Evolutionary conservation across 2,113 vertebrate species (phyloP).

Genomic region (Carettochelys insculpta): DNA sequence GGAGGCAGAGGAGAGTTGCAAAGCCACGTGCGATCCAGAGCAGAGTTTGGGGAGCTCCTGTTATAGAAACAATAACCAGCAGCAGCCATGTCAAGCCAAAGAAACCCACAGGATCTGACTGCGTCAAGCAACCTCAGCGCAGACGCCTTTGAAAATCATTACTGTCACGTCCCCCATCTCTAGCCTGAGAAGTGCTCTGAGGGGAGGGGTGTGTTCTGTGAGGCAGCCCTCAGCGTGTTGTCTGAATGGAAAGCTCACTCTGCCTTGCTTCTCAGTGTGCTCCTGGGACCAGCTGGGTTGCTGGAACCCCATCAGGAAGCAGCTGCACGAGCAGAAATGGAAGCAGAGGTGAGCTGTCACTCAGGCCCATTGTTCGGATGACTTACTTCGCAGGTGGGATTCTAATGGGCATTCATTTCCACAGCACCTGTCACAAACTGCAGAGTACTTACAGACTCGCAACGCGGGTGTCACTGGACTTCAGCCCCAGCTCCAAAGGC

Average conservation of each 20-base stretch:
- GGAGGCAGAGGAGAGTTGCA: too few relatives aligned
- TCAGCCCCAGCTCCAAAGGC: not conserved
- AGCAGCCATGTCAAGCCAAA: too few relatives aligned
- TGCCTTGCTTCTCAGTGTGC: not conserved
- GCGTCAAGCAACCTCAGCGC: not conserved
- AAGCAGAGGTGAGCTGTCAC: not conserved
- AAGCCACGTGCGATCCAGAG: not conserved
- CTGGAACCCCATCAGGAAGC: not conserved
- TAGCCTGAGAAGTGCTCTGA: not conserved
- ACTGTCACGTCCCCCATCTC: not conserved
- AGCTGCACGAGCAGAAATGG: not conserved
- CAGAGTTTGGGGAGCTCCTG: accelerated
- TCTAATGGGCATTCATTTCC: not conserved
- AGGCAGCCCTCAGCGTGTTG: not conserved
- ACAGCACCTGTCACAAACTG: not conserved
- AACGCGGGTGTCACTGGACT: not conserved
- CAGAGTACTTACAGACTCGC: not conserved
- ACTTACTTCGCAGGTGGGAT: not conserved
- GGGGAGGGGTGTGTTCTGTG: not conserved
- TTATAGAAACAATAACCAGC: not conserved
- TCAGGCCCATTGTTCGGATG: not conserved
- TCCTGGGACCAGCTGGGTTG: not conserved
- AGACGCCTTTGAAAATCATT: not conserved
- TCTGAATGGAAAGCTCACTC: not conserved
- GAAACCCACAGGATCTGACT: not conserved